A percentile compares a stretch with the other conserved stretches of the same genome.
Evolutionary conservation across 1,140 invertebrate species (phyloP).

Genomic region (Plutomurus gul): DNA sequence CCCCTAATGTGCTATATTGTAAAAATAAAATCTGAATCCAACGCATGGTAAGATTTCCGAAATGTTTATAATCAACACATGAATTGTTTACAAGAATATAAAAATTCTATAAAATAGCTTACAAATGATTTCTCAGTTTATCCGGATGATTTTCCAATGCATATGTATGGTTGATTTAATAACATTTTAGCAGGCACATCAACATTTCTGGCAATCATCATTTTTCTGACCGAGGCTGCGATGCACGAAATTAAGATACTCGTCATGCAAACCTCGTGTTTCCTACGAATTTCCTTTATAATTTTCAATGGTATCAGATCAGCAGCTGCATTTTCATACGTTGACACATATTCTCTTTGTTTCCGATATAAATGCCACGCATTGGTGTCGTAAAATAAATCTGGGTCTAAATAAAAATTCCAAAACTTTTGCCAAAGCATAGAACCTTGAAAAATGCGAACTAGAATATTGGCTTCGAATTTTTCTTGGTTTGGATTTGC

Average conservation of each 20-base stretch:
- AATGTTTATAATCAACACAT: no score
- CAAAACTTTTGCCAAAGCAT: background rate
- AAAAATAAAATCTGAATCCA: no score
- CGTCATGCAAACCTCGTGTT: background rate
- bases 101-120: no score
- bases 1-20: no score
- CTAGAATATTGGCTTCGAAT: background rate
- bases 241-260: background rate
- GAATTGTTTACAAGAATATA: no score
- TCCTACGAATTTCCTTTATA: background rate
- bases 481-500: no score
- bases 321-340: background rate
- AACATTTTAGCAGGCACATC: background rate
- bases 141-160: background rate
- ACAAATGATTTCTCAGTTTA: background rate
- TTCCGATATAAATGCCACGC: background rate
- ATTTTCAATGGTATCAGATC: background rate
- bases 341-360: background rate
- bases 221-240: background rate
- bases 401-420: background rate
- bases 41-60: no score
- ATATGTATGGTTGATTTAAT: background rate
- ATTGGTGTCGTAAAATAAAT: background rate
- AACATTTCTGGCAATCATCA: background rate
- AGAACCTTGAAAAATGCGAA: background rate